Evolutionary conservation across 2,113 vertebrate genomes (phyloP).

Genomic region (Campylomormyrus numenius): DNA sequence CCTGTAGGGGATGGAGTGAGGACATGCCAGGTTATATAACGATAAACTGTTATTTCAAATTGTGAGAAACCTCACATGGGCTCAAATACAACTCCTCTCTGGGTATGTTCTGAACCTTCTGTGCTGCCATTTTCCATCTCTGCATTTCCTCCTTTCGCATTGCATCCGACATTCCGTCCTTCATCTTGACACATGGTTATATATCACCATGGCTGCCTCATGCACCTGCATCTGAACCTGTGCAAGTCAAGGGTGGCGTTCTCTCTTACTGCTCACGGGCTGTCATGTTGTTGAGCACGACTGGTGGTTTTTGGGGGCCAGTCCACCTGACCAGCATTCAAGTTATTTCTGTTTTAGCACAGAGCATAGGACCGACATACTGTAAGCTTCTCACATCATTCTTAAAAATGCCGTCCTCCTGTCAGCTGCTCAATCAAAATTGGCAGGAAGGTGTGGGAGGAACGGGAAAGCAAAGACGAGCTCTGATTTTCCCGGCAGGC

Average conservation of each 20-base stretch:
- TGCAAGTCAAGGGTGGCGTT: background rate
- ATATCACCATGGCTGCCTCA: background rate
- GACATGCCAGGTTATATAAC: background rate
- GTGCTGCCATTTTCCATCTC: background rate
- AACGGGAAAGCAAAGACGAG: background rate
- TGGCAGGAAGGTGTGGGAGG: background rate
- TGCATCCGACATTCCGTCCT: background rate
- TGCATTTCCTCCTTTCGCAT: background rate
- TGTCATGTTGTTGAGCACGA: background rate
- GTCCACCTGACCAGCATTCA: background rate
- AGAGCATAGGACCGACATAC: background rate
- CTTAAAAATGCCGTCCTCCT: background rate
- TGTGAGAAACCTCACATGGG: background rate
- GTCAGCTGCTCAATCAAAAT: background rate
- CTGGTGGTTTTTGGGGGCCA: background rate
- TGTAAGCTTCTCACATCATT: background rate
- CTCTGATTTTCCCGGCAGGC: background rate
- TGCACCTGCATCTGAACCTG: background rate
- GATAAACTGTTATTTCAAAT: background rate
- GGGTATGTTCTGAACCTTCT: background rate
- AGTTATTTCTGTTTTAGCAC: background rate
- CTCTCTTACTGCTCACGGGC: background rate
- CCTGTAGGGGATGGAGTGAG: constrained; percentile 56
- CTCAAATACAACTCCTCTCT: background rate
- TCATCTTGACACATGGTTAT: background rate